A percentile compares a stretch with the other conserved stretches of the same genome.
Evolutionary conservation across 2,113 vertebrate genomes (phyloP).

Genomic region (Mola mola): DNA sequence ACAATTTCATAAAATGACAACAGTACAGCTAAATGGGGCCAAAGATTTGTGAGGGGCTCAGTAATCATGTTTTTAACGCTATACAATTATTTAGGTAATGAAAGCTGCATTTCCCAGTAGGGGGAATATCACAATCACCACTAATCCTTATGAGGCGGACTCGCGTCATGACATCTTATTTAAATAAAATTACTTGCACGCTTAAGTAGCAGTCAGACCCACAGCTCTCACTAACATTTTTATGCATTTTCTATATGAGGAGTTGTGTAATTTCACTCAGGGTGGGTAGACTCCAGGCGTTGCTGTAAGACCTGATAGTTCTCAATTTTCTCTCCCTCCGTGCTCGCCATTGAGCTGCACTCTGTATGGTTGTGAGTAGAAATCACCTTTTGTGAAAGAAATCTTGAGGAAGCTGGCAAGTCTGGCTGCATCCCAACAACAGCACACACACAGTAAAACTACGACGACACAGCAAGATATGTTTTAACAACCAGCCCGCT

Average conservation of each 20-base stretch:
- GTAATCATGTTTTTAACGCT: too few species aligned
- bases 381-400: conserved; percentile 72
- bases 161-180: conserved; percentile 49
- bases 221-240: conserved; percentile 80
- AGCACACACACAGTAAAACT: conserved; percentile 59
- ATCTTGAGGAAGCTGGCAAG: conserved; percentile 66
- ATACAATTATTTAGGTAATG: too few species aligned
- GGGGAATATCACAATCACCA: conserved; percentile 43
- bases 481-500: conserved; percentile 64
- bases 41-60: too few species aligned
- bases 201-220: conserved; percentile 70
- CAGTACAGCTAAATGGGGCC: too few species aligned
- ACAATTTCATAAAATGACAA: conserved; percentile 31
- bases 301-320: conserved; percentile 71
- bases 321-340: conserved; percentile 43
- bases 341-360: conserved; percentile 46
- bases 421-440: conserved; percentile 53
- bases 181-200: conserved; percentile 58
- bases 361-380: conserved; percentile 49
- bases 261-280: conserved; percentile 87
- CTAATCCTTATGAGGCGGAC: conserved; percentile 28
- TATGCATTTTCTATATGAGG: conserved; percentile 86
- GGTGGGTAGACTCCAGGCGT: conserved; percentile 87
- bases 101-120: conserved; percentile 34
- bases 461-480: conserved; percentile 66